Evolutionary conservation across 2,113 vertebrate species (phyloP).

Genomic region (Camelus bactrianus): DNA sequence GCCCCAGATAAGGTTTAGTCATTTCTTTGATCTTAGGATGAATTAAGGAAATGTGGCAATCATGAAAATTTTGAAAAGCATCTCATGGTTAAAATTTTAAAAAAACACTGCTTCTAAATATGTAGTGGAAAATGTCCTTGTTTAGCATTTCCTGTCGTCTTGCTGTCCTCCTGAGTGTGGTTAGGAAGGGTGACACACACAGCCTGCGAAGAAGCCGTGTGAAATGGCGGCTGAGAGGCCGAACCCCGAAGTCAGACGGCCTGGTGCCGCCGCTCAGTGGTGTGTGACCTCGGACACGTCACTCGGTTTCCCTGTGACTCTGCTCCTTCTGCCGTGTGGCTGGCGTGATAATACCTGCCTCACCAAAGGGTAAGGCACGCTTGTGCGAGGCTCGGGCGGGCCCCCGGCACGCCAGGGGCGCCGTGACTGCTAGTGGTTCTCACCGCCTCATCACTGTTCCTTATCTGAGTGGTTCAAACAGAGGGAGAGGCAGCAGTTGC

Average conservation of each 20-base stretch:
- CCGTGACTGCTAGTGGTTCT: no score
- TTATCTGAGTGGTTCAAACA: background rate
- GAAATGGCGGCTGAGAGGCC: background rate
- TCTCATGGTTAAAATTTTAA: constrained; percentile 56
- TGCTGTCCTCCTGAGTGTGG: background rate
- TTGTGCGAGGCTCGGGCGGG: no score
- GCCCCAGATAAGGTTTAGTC: background rate
- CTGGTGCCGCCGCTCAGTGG: background rate
- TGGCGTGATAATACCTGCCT: background rate
- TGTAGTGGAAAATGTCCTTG: background rate
- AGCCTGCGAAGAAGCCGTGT: background rate
- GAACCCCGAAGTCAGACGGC: background rate
- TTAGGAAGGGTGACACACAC: background rate
- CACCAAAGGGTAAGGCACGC: accelerated
- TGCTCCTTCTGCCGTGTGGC: background rate
- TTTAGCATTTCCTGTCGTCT: background rate
- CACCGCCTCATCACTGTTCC: background rate
- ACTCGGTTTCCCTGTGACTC: background rate
- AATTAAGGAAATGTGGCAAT: constrained; percentile 32
- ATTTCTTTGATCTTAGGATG: constrained; percentile 58
- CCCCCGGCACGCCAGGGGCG: accelerated
- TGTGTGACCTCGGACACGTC: background rate
- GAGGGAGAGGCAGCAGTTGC: background rate
- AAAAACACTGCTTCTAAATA: constrained; percentile 36
- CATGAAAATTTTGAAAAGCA: constrained; percentile 47